Conservation (phyloP, 2,888 invertebrate genomes). For the Pseudolycoriella hygida region DNA sequence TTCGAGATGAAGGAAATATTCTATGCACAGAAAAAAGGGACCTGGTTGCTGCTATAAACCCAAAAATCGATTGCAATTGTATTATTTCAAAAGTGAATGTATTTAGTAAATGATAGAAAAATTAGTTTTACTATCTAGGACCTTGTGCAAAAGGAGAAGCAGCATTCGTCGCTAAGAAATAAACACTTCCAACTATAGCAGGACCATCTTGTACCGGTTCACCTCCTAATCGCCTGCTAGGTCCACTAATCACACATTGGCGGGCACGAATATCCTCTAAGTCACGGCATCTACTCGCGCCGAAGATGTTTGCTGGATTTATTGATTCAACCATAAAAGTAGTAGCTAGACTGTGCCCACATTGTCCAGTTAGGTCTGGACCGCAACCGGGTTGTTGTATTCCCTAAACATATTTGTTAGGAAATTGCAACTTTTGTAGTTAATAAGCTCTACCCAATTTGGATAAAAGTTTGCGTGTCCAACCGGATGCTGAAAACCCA, state of each 20-base stretch:
- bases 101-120: too few relatives aligned
- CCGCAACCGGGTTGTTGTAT: background rate
- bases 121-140: too few relatives aligned
- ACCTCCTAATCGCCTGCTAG: background rate
- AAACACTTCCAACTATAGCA: background rate
- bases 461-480: conserved; percentile 28
- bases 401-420: too few relatives aligned
- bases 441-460: conserved; percentile 18
- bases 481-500: conserved; percentile 21
- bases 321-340: background rate
- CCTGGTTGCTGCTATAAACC: too few relatives aligned
- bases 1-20: too few relatives aligned
- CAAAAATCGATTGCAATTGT: too few relatives aligned
- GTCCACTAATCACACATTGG: background rate
- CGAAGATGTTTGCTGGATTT: background rate
- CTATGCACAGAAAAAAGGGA: too few relatives aligned
- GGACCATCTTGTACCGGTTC: background rate
- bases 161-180: background rate
- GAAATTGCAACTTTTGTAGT: too few relatives aligned
- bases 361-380: background rate
- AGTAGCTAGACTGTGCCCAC: background rate
- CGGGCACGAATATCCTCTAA: background rate
- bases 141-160: background rate
- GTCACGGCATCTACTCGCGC: background rate
- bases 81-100: too few relatives aligned